Evolutionary conservation across 2,888 invertebrate genomes (phyloP), one percentile per base, ranked within the genome.

Genomic region (Cheilosia grossa): DNA sequence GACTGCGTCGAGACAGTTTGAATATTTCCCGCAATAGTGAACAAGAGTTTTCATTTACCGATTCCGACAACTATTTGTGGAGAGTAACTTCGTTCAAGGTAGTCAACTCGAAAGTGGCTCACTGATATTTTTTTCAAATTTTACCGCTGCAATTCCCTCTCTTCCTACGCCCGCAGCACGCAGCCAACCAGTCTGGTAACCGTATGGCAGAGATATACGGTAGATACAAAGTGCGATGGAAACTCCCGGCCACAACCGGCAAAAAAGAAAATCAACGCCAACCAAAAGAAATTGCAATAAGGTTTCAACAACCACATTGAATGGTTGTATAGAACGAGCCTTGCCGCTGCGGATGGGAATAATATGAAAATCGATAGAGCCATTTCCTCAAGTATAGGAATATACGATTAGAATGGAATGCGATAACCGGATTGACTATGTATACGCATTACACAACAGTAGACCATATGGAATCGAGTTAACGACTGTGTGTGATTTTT

Each of bases 331-430:
- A 42, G 42, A 59, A 42, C 21, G 19, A 59, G 13, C 10, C 33
- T 24, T 42, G 15, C 3, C 40, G n/a, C 21, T 40, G n/a, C n/a
- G 4, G 2, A 42, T 9, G n/a, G 59, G 47, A 47, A 27, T 19
- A 17, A 44, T 44, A 27, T 15, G 51, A 64, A 64, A 64, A 64
- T 51, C 64, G 64, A 64, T 64, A 51, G 51, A 64, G n/a, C 49
- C 51, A 64, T 64, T 64, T 51, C 33, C 64, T 51, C 19, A 51
- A 51, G 19, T 51, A n/a, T n/a, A 21, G 27, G 4, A 21, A 21
- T 21, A 21, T 27, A 27, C 27, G 21, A 21, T 1, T n/a, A 49
- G 49, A 49, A 61, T 47, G 61, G 44, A 61, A 61, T 47, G 61
- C 47, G 30, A 27, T 17, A 47, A 61, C 30, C 61, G 44, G 30